phyloP scores from a whole-genome alignment of 1,140 invertebrate species.

The Drosophila leontia region DNA sequence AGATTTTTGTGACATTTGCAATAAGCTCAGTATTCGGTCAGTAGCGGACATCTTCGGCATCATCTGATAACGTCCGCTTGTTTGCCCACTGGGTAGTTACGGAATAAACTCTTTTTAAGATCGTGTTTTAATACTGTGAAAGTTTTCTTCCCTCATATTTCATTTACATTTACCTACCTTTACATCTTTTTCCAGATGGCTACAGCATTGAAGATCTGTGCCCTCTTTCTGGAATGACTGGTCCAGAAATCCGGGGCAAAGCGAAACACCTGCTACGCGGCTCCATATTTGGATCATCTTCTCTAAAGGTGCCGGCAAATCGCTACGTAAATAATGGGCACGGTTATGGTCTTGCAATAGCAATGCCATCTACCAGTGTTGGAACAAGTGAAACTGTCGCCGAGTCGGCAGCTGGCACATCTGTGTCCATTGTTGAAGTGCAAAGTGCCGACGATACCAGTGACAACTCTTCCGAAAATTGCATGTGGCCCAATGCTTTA shows the following conservation, averaged over 20 bases:
- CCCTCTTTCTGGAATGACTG: slow-evolving; percentile 47
- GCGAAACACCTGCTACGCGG: slow-evolving; percentile 73
- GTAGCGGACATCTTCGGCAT: too few relatives aligned
- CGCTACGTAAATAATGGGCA: slow-evolving; percentile 60
- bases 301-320: slow-evolving; percentile 60
- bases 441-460: slow-evolving; percentile 25
- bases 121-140: too few relatives aligned
- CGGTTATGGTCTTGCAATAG: slow-evolving; percentile 29
- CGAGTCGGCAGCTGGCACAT: slow-evolving; percentile 24
- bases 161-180: neutral
- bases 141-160: slow-evolving; percentile 10
- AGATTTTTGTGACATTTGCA: too few relatives aligned
- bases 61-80: too few relatives aligned
- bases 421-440: slow-evolving; percentile 9
- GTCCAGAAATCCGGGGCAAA: slow-evolving; percentile 64
- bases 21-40: too few relatives aligned
- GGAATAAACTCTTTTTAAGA: too few relatives aligned
- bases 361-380: slow-evolving; percentile 19
- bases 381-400: slow-evolving; percentile 17
- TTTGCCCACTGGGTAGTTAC: too few relatives aligned
- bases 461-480: slow-evolving; percentile 67
- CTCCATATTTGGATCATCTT: slow-evolving; percentile 70
- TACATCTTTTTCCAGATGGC: slow-evolving; percentile 59
- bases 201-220: slow-evolving; percentile 80
- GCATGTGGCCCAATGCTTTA: slow-evolving; percentile 84